Percentiles rank a stretch among this genome's conserved stretches.
Conservation (phyloP, 2,888 invertebrate genomes). For the Thymelicus sylvestris region DNA sequence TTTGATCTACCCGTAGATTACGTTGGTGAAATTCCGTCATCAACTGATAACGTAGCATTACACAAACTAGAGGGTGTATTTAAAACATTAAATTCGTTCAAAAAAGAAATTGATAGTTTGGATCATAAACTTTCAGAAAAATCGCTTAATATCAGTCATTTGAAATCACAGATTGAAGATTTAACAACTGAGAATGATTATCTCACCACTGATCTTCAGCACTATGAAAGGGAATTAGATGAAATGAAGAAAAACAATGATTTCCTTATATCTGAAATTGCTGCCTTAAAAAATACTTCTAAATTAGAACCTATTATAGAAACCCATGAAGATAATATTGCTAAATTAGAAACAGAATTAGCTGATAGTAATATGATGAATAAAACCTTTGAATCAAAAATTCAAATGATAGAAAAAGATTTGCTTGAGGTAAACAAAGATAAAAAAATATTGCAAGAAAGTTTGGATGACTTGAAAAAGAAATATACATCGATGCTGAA, state of each 20-base stretch:
- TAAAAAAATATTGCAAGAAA: slow-evolving; percentile 77
- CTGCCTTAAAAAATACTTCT: slow-evolving; percentile 86
- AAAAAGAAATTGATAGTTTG: slow-evolving; percentile 84
- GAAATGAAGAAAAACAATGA: slow-evolving; percentile 90
- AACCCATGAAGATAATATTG: slow-evolving; percentile 88
- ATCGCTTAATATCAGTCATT: slow-evolving; percentile 79
- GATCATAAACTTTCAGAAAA: slow-evolving; percentile 85
- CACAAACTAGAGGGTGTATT: slow-evolving; percentile 82
- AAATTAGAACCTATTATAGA: slow-evolving; percentile 89
- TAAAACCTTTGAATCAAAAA: slow-evolving; percentile 85
- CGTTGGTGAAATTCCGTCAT: slow-evolving; percentile 74
- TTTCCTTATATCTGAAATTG: slow-evolving; percentile 87
- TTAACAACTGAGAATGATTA: slow-evolving; percentile 79
- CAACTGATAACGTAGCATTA: slow-evolving; percentile 65
- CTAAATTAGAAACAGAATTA: slow-evolving; percentile 86
- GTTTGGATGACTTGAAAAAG: slow-evolving; percentile 78
- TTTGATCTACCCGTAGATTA: slow-evolving; percentile 79
- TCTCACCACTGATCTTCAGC: slow-evolving; percentile 74
- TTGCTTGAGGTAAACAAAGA: slow-evolving; percentile 72
- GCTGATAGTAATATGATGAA: slow-evolving; percentile 86
- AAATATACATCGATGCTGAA: slow-evolving; percentile 82
- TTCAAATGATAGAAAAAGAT: slow-evolving; percentile 83
- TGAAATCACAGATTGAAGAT: slow-evolving; percentile 84
- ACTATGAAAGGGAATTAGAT: slow-evolving; percentile 85
- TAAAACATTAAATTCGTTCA: slow-evolving; percentile 83